Evolutionary conservation across 2,113 vertebrate genomes (phyloP), one percentile per base, ranked within the genome.

Genomic region (Tachysurus fulvidraco): DNA sequence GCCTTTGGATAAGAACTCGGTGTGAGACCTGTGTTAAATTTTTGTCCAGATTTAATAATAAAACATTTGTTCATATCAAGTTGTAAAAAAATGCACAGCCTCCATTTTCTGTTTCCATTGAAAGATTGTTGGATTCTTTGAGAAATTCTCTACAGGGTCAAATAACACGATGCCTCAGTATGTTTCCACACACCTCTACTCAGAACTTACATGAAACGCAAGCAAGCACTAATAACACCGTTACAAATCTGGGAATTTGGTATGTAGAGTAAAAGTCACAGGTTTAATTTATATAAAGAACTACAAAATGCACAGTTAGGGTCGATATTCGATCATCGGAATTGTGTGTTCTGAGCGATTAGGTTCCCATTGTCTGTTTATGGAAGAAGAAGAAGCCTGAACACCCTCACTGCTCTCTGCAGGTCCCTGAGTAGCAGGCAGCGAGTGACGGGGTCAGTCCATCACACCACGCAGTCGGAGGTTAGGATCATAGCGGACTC

Each of bases 331-430:
- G 73, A 62, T 78, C 84, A 25, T 46, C 57, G 13, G 44, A 67
- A 54, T 5, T 64, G 54, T 77, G 80, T 83, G 71, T 76, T 82
- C 57, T 13, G n/a, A 65, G 54, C 11, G 81, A 60, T 83, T 41
- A 28, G 30, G 59, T 87, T 83, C 52, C 71, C 17, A 7, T 28
- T 28, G 71, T 54, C 64, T 86, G 85, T 86, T 86, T 81, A 28
- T 86, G 65, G 65, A 86, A 80, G 77, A 81, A 67, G 52, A 30
- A 59, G 85, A 81, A 69, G 30, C 44, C 30, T 55, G 74, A 30
- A 44, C 78, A 41, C 78, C 78, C 78, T 65, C 59, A 16, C 25
- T 36, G 77, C 21, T 86, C 85, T 86, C 62, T 2, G 25, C 79
- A 74, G 65, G 65, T 84, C 55, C 23, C 84, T 2, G 50, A 57